Percentiles rank a stretch among this genome's conserved stretches.
These are phyloP conservation scores for Dione juno DNA, from an alignment of 2,888 invertebrate species.

Conservation along the genomic window DNA sequence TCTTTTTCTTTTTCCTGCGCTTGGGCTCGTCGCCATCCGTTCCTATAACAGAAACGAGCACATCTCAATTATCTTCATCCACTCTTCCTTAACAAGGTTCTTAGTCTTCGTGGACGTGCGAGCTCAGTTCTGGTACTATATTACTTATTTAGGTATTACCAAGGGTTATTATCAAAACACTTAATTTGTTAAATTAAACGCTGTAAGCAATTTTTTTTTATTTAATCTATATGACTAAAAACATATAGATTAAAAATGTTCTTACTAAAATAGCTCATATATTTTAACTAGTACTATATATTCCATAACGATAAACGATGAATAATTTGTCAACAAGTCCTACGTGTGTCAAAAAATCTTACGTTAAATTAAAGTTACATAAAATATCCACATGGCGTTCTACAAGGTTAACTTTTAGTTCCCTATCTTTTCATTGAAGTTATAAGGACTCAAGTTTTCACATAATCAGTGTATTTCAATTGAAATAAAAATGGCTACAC, in stretches of 20 bases:
- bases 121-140: constrained; percentile 33
- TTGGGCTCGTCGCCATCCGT: constrained; percentile 68
- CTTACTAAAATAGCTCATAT: not conserved
- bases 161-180: not conserved
- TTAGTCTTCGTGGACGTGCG: constrained; percentile 47
- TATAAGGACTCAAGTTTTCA: not conserved
- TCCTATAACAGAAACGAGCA: constrained; percentile 81
- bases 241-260: not conserved
- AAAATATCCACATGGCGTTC: not conserved
- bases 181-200: constrained; percentile 27
- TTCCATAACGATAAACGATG: too few relatives aligned
- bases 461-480: not conserved
- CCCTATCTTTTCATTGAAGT: not conserved
- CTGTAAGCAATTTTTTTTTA: constrained; percentile 28
- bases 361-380: not conserved
- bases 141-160: constrained; percentile 15
- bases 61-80: constrained; percentile 74
- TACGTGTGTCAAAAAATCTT: not conserved
- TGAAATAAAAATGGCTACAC: too few relatives aligned
- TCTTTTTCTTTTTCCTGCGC: constrained; percentile 74
- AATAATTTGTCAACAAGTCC: too few relatives aligned
- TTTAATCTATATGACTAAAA: not conserved
- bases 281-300: too few relatives aligned
- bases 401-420: not conserved
- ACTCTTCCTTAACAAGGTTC: constrained; percentile 55